A percentile compares a stretch with the other conserved stretches of the same genome.
Evolutionary conservation across 2,888 invertebrate species (phyloP).

Genomic region (Acanthosepion esculentum): DNA sequence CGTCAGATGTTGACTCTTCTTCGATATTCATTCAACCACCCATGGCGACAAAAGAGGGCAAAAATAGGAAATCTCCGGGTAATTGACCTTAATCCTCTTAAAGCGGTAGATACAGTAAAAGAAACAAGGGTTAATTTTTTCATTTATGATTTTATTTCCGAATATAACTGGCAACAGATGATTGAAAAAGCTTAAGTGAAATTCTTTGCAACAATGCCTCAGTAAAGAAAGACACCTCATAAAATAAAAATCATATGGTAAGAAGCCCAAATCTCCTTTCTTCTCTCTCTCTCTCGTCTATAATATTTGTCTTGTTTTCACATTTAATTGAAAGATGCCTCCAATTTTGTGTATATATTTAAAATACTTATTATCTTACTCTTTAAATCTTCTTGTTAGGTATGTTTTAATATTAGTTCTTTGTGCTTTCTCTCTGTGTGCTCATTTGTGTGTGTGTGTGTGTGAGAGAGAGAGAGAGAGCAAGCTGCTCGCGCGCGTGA

Average conservation of each 20-base stretch:
- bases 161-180: not conserved
- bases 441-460: not conserved
- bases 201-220: not conserved
- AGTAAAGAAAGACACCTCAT: not conserved
- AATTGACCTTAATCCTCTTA: not conserved
- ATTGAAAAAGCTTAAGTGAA: not conserved
- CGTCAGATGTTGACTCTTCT: not conserved
- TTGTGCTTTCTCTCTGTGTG: not conserved
- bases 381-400: not conserved
- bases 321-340: not conserved
- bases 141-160: not conserved
- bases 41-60: not conserved
- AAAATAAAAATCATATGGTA: too few species aligned
- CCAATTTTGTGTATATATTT: not conserved
- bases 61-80: not conserved
- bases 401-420: not conserved
- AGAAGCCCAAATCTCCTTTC: not conserved
- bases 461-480: too few species aligned
- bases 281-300: not conserved
- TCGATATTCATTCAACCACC: not conserved
- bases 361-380: not conserved
- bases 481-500: not conserved
- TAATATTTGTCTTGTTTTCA: not conserved
- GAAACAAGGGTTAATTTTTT: not conserved
- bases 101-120: too few species aligned